Conservation (phyloP, 2,888 invertebrate species). For the Drosophila anomelani region DNA sequence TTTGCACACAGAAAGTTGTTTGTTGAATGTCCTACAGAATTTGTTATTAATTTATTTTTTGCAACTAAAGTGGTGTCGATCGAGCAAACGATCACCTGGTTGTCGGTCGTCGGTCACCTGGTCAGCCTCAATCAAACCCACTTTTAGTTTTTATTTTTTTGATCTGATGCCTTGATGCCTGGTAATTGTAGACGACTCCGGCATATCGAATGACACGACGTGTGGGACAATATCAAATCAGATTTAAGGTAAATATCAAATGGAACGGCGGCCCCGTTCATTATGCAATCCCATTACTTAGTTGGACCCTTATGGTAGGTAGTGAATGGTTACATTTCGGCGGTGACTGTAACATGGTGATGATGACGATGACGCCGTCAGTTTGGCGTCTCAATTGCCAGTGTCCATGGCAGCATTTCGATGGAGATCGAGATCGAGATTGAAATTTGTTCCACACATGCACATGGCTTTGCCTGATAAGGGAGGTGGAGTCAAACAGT, state of each 20-base stretch:
- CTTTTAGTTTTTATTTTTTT: constrained; percentile 25
- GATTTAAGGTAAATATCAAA: constrained; percentile 68
- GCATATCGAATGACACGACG: constrained; percentile 77
- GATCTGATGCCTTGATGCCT: constrained; percentile 30
- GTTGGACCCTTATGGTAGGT: constrained; percentile 37
- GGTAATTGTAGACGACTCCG: constrained; percentile 68
- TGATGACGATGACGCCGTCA: constrained; percentile 54
- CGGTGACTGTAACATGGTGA: constrained; percentile 36
- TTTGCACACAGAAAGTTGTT: constrained; percentile 45
- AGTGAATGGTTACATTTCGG: constrained; percentile 47
- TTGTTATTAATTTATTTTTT: constrained; percentile 21
- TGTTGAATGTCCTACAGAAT: constrained; percentile 24
- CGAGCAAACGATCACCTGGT: background rate
- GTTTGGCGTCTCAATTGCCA: constrained; percentile 66
- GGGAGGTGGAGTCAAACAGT: constrained; percentile 20
- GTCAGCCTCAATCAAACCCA: constrained; percentile 27
- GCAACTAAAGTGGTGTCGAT: background rate
- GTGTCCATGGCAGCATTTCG: constrained; percentile 31
- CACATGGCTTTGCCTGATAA: constrained; percentile 52
- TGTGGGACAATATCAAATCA: constrained; percentile 69
- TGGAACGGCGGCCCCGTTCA: constrained; percentile 50
- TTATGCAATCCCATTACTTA: constrained; percentile 66
- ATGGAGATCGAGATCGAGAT: constrained; percentile 26
- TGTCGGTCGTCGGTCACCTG: constrained; percentile 2
- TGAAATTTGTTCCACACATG: constrained; percentile 41